phyloP scores from a whole-genome alignment of 2,113 vertebrate species.

The Malurus cyaneus region DNA sequence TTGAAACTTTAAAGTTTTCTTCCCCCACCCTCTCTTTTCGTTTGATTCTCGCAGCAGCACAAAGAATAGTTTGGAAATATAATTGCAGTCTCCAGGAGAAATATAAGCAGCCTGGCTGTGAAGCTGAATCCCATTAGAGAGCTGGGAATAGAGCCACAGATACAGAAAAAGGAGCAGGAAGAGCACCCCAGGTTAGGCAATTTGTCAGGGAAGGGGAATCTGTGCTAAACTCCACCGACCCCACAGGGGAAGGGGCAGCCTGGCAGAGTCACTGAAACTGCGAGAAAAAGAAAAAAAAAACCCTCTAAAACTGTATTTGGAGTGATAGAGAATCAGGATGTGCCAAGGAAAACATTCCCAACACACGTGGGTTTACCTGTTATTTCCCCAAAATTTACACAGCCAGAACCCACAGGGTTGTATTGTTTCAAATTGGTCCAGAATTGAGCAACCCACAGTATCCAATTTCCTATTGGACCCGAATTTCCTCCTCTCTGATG shows the following conservation, averaged over 20 bases:
- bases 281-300: no score
- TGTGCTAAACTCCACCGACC: neutral
- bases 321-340: no score
- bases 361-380: no score
- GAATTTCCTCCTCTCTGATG: no score
- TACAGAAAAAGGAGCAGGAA: conserved; percentile 27
- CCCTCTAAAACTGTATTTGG: no score
- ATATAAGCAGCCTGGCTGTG: conserved; percentile 16
- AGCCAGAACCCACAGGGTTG: no score
- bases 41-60: conserved; percentile 18
- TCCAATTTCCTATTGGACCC: no score
- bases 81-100: conserved; percentile 43
- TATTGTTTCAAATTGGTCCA: no score
- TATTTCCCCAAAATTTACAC: no score
- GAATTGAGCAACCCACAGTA: no score
- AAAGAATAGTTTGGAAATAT: conserved; percentile 35
- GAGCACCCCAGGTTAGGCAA: neutral
- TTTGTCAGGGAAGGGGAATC: conserved; percentile 11
- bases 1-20: neutral
- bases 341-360: no score
- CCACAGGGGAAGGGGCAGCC: neutral
- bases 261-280: no score
- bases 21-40: neutral
- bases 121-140: neutral
- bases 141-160: conserved; percentile 3